phyloP scores from a whole-genome alignment of 2,113 vertebrate genomes.

The Callospermophilus lateralis region DNA sequence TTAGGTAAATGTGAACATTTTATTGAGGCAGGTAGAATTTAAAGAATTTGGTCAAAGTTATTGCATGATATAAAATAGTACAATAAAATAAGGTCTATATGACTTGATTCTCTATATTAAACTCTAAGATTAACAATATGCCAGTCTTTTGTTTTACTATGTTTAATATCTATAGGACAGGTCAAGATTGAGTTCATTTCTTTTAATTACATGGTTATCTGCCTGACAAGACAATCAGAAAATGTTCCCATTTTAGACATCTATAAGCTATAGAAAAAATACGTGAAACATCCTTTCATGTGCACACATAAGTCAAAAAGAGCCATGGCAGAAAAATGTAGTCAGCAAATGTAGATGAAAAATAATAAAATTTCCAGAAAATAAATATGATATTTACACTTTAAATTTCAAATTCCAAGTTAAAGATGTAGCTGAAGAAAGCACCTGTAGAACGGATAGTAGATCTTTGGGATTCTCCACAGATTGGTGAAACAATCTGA shows the following conservation, averaged over 20 bases:
- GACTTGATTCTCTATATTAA: background rate
- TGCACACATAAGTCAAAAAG: background rate
- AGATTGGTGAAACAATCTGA: too few relatives aligned
- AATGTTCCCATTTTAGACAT: background rate
- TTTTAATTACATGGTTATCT: conserved; percentile 28
- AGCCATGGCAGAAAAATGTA: background rate
- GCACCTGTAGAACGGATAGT: background rate
- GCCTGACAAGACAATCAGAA: background rate
- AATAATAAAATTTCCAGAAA: background rate
- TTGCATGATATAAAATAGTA: background rate
- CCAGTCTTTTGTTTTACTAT: background rate
- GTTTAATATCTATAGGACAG: background rate
- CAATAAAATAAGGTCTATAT: background rate
- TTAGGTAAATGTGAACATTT: background rate
- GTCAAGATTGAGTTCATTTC: background rate
- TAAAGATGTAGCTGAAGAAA: background rate
- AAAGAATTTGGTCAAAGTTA: conserved; percentile 17
- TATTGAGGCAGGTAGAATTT: background rate
- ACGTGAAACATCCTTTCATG: background rate
- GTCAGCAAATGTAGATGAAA: background rate
- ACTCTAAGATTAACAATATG: background rate
- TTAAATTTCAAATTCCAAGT: background rate
- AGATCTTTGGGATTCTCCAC: background rate
- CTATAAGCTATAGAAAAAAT: background rate
- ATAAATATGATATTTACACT: background rate